These are phyloP conservation scores for Syngnathus rostellatus DNA, from an alignment of 2,797 vertebrate genomes.

Conservation along the genomic window DNA sequence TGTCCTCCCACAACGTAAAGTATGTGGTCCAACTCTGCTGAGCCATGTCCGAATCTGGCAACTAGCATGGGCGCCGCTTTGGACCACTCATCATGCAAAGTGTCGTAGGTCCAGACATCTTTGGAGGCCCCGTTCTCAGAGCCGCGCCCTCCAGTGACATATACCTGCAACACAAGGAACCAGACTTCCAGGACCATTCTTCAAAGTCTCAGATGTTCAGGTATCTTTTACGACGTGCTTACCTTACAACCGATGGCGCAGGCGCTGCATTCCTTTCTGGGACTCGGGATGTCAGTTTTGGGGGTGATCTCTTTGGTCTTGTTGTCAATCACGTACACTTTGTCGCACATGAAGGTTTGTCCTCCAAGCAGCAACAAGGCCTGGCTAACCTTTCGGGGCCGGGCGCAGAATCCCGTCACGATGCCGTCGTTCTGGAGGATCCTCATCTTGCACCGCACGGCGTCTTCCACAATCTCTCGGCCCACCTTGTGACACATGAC, in stretches of 20 bases:
- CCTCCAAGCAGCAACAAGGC: slow-evolving; percentile 78
- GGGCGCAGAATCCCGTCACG: slow-evolving; percentile 77
- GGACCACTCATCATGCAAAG: slow-evolving; percentile 80
- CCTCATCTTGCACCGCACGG: slow-evolving; percentile 76
- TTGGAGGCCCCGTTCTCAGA: slow-evolving; percentile 81
- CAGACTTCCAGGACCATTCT: neutral
- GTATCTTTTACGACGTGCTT: neutral
- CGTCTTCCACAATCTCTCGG: slow-evolving; percentile 77
- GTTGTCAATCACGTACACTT: slow-evolving; percentile 79
- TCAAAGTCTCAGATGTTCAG: neutral
- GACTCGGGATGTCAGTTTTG: slow-evolving; percentile 80
- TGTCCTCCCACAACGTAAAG: slow-evolving; percentile 80
- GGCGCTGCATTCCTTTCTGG: slow-evolving; percentile 80
- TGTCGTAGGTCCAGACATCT: slow-evolving; percentile 84
- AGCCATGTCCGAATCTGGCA: slow-evolving; percentile 77
- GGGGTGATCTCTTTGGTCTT: slow-evolving; percentile 80
- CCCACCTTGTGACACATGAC: slow-evolving; percentile 78
- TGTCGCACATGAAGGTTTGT: slow-evolving; percentile 83
- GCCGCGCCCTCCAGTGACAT: slow-evolving; percentile 77
- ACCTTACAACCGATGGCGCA: slow-evolving; percentile 83
- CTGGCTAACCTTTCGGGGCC: slow-evolving; percentile 77
- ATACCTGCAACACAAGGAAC: slow-evolving; percentile 49
- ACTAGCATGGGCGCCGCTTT: slow-evolving; percentile 79
- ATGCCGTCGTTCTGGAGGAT: slow-evolving; percentile 81
- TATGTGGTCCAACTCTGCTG: slow-evolving; percentile 75